These are phyloP conservation scores for Hololepta plana DNA, from an alignment of 2,888 invertebrate genomes.

Conservation along the genomic window DNA sequence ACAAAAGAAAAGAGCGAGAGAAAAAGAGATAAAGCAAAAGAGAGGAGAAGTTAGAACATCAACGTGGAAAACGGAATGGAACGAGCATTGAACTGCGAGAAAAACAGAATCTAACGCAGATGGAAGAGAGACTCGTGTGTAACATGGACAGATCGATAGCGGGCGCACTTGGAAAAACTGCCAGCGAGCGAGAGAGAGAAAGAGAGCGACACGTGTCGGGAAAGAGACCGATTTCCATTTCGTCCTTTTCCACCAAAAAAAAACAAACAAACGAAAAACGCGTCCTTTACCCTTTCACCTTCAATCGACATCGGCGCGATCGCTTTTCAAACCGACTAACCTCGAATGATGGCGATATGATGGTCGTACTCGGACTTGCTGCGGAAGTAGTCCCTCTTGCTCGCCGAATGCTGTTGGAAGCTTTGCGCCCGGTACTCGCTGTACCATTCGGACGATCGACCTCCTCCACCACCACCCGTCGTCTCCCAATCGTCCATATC, in stretches of 20 bases:
- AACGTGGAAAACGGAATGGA: no score
- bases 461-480: slow-evolving; percentile 26
- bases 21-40: no score
- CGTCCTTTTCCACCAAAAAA: background rate
- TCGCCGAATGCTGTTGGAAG: slow-evolving; percentile 45
- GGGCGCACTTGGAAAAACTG: no score
- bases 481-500: slow-evolving; percentile 23
- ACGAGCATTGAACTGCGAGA: no score
- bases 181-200: no score
- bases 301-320: no score
- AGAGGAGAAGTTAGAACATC: no score
- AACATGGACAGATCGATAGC: no score
- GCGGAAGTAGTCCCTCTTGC: slow-evolving; percentile 52
- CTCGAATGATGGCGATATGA: slow-evolving; percentile 72
- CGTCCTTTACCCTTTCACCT: background rate
- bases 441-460: slow-evolving; percentile 35
- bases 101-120: no score
- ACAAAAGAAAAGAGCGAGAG: no score
- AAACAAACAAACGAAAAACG: background rate
- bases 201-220: background rate
- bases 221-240: background rate
- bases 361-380: slow-evolving; percentile 73
- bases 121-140: no score
- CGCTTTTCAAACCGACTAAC: slow-evolving; percentile 37
- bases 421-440: slow-evolving; percentile 35